A percentile compares a stretch with the other conserved stretches of the same genome.
Conservation (phyloP, 2,113 vertebrate genomes). For the Tetrao urogallus region DNA sequence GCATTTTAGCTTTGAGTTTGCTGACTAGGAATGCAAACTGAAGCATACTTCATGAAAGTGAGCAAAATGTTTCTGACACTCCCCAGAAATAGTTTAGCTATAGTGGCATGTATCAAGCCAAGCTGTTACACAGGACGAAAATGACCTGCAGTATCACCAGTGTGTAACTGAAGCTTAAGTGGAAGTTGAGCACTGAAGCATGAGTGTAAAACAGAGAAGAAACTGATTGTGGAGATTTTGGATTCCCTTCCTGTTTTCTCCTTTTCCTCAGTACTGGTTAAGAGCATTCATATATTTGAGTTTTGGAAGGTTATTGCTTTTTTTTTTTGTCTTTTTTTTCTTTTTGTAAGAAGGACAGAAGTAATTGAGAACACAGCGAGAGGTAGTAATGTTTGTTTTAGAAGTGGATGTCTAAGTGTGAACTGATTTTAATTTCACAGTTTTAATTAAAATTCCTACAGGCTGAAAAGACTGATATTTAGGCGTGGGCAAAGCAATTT, state of each 20-base stretch:
- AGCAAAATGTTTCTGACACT: neutral
- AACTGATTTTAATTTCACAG: neutral
- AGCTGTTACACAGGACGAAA: neutral
- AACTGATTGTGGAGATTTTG: neutral
- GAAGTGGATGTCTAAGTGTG: neutral
- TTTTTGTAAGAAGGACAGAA: too few relatives aligned
- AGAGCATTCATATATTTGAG: neutral
- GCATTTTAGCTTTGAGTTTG: neutral
- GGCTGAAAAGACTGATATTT: neutral
- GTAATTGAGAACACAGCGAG: neutral
- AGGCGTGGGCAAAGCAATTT: neutral
- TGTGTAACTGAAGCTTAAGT: neutral
- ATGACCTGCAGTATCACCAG: neutral
- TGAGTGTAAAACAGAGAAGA: neutral
- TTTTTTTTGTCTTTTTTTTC: neutral
- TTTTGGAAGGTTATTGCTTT: neutral
- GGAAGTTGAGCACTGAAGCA: neutral
- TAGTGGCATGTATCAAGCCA: neutral
- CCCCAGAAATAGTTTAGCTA: neutral
- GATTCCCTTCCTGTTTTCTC: neutral
- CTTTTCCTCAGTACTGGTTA: accelerated
- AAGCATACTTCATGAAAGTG: neutral
- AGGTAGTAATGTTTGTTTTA: constrained; percentile 11
- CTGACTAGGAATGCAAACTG: neutral
- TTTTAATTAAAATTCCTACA: neutral